A percentile compares a stretch with the other conserved stretches of the same genome.
phyloP scores from a whole-genome alignment of 2,113 vertebrate species.

The Carettochelys insculpta region DNA sequence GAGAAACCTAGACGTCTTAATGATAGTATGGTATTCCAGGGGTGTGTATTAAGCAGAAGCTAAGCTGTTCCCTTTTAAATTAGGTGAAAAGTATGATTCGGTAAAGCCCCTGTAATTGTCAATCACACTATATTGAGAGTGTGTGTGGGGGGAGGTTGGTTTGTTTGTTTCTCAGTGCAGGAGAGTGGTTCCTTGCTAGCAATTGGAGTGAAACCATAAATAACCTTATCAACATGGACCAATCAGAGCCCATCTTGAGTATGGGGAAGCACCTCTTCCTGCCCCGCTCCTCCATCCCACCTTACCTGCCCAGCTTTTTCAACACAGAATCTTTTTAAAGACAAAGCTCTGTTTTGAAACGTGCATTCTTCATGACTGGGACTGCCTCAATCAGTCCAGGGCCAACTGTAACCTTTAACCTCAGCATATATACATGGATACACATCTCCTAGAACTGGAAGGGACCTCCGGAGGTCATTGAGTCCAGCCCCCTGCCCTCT shows the following conservation, averaged over 20 bases:
- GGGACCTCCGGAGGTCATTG: too few relatives aligned
- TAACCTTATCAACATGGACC: fast-evolving
- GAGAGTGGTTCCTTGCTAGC: fast-evolving
- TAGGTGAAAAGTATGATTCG: fast-evolving
- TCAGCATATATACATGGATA: neutral
- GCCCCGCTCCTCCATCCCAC: neutral
- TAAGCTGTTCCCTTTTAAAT: neutral
- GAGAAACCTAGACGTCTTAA: neutral
- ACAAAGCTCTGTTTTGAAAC: neutral
- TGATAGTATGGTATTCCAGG: fast-evolving
- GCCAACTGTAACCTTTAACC: conserved; percentile 6
- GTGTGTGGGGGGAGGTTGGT: neutral
- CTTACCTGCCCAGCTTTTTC: fast-evolving
- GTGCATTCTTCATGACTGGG: fast-evolving
- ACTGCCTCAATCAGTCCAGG: neutral
- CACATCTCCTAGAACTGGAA: too few relatives aligned
- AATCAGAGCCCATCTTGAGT: fast-evolving
- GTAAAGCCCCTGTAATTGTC: fast-evolving
- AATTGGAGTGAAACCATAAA: neutral
- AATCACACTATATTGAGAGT: fast-evolving
- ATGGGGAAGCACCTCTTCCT: fast-evolving
- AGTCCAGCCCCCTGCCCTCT: too few relatives aligned
- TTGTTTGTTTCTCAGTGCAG: fast-evolving
- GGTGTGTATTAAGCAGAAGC: neutral
- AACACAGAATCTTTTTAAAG: neutral